A percentile compares a stretch with the other conserved stretches of the same genome.
Evolutionary conservation across 1,140 invertebrate species (phyloP).

Genomic region (Pseudachorutes palmiensis): DNA sequence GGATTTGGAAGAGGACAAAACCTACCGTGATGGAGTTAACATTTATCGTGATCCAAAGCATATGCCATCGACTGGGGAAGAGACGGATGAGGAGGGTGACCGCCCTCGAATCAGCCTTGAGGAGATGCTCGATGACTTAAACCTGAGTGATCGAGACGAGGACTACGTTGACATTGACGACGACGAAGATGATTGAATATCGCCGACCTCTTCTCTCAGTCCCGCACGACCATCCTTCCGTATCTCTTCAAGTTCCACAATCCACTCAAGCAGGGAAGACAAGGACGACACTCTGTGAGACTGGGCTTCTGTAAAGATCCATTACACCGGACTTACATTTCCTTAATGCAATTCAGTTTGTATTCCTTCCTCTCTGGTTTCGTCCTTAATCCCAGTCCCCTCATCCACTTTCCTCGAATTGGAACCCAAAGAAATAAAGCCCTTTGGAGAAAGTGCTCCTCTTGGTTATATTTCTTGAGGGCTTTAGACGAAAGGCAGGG

Average conservation of each 20-base stretch:
- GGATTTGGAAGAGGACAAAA: slow-evolving; percentile 91
- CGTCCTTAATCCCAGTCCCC: background rate
- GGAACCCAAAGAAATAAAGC: background rate
- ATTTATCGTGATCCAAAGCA: slow-evolving; percentile 68
- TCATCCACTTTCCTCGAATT: background rate
- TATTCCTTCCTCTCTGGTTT: background rate
- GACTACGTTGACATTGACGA: slow-evolving; percentile 27
- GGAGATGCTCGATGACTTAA: slow-evolving; percentile 95
- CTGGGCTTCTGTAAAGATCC: too few relatives aligned
- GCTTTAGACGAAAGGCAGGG: background rate
- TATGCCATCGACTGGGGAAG: slow-evolving; percentile 36
- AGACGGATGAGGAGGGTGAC: slow-evolving; percentile 57
- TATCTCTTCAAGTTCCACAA: background rate
- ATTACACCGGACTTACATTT: background rate
- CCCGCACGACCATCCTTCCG: background rate
- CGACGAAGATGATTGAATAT: slow-evolving; percentile 17
- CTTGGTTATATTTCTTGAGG: background rate
- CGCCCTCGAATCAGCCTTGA: slow-evolving; percentile 83
- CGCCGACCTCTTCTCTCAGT: background rate
- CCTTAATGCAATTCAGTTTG: slow-evolving; percentile 1
- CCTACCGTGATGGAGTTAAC: slow-evolving; percentile 80
- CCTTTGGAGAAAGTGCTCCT: background rate
- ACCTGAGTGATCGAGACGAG: slow-evolving; percentile 55
- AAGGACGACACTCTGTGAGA: too few relatives aligned
- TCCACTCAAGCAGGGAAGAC: background rate